Percentiles rank a stretch among this genome's conserved stretches.
These are phyloP conservation scores for Alces alces DNA, from an alignment of 2,113 vertebrate species.

Conservation along the genomic window DNA sequence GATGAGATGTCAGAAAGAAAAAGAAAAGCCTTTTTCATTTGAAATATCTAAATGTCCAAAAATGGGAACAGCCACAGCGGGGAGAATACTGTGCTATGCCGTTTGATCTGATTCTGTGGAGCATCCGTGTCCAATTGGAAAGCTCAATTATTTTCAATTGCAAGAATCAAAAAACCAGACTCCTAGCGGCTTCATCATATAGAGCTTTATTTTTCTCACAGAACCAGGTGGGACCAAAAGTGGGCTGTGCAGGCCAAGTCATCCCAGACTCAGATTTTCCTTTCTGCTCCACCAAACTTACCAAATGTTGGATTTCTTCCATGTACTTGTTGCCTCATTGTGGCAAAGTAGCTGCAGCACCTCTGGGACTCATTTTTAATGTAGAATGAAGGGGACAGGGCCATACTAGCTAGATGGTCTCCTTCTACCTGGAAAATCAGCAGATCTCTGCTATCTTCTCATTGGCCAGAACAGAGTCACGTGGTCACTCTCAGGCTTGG, in stretches of 20 bases:
- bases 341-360: not conserved
- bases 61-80: not conserved
- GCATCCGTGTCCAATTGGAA: not conserved
- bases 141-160: not conserved
- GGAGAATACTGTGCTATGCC: not conserved
- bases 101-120: not conserved
- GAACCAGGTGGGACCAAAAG: not conserved
- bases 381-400: not conserved
- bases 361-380: not conserved
- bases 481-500: not conserved
- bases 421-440: not conserved
- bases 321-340: too few species aligned
- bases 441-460: not conserved
- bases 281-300: not conserved
- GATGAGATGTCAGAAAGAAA: not conserved
- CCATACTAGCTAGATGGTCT: not conserved
- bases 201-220: not conserved
- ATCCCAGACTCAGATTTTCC: not conserved
- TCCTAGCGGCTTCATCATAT: rapidly evolving
- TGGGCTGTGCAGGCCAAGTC: too few species aligned
- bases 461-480: not conserved
- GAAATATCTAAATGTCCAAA: conserved; percentile 37
- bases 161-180: not conserved
- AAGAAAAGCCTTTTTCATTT: conserved; percentile 18
- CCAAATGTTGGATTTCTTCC: not conserved